phyloP scores from a whole-genome alignment of 2,113 vertebrate species.

The Erythrocercus mccallii region DNA sequence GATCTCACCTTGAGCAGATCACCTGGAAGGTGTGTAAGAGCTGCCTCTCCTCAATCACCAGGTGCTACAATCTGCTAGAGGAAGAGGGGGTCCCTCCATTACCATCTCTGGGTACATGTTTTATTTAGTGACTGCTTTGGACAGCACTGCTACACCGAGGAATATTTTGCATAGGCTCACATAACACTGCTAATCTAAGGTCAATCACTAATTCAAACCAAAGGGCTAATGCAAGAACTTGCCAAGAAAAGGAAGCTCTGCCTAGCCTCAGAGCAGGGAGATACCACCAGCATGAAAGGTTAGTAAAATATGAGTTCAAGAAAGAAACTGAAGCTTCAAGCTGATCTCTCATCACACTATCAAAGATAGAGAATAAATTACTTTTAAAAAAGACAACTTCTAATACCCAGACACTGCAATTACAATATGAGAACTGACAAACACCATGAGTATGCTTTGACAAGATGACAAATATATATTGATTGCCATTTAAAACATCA shows the following conservation, averaged over 20 bases:
- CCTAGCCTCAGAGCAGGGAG: not conserved
- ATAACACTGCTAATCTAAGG: not conserved
- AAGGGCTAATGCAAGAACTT: not conserved
- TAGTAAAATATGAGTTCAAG: not conserved
- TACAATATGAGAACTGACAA: not conserved
- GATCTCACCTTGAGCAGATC: not conserved
- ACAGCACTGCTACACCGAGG: not conserved
- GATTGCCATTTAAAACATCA: not conserved
- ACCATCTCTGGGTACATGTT: not conserved
- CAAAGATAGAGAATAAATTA: not conserved
- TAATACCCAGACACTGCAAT: not conserved
- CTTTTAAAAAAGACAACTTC: not conserved
- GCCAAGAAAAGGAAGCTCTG: not conserved
- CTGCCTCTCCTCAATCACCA: not conserved
- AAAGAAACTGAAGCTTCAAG: not conserved
- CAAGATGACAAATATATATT: not conserved
- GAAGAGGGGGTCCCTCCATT: not conserved
- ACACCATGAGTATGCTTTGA: not conserved
- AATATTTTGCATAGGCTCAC: not conserved
- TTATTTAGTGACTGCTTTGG: not conserved
- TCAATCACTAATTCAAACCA: not conserved
- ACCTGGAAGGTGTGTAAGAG: not conserved
- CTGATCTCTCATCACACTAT: not conserved
- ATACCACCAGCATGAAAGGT: not conserved
- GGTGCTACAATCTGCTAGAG: not conserved